A percentile compares a stretch with the other conserved stretches of the same genome.
Conservation (phyloP, 2,888 invertebrate genomes). For the Ochropleura leucogaster region DNA sequence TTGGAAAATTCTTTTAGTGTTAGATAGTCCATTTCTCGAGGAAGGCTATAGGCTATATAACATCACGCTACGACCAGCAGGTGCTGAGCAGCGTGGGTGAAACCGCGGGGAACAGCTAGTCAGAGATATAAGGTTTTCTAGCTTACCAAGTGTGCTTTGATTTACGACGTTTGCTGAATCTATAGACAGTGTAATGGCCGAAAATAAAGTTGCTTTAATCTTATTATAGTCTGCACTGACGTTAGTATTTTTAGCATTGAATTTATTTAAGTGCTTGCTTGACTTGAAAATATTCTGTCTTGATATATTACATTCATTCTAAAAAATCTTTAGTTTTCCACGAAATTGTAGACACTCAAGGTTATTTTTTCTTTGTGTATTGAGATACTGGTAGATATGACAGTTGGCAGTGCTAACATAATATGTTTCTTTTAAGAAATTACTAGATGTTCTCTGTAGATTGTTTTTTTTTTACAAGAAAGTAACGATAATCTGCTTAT, state of each 20-base stretch:
- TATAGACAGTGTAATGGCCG: conserved; percentile 57
- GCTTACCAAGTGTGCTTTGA: conserved; percentile 62
- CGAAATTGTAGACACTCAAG: neutral
- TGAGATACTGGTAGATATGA: neutral
- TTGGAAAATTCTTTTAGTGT: too few species aligned
- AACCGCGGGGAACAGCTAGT: too few species aligned
- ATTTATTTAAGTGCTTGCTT: conserved; percentile 49
- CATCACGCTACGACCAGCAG: too few species aligned
- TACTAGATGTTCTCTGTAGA: neutral
- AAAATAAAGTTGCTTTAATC: conserved; percentile 52
- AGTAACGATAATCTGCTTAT: neutral
- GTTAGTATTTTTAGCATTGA: conserved; percentile 46
- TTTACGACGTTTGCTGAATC: conserved; percentile 55
- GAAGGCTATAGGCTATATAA: too few species aligned
- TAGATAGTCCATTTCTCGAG: too few species aligned
- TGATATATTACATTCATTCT: conserved; percentile 30
- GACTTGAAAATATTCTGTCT: conserved; percentile 34
- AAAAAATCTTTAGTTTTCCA: conserved; percentile 21
- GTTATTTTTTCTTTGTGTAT: neutral
- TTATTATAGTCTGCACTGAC: conserved; percentile 59
- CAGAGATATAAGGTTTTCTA: conserved; percentile 63
- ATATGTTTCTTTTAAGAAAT: neutral
- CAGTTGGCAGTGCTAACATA: neutral
- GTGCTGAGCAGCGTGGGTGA: too few species aligned
- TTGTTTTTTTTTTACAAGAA: neutral